Evolutionary conservation across 2,888 invertebrate species (phyloP), one percentile per base, ranked within the genome.

Genomic region (Epiperipatus broadwayi): DNA sequence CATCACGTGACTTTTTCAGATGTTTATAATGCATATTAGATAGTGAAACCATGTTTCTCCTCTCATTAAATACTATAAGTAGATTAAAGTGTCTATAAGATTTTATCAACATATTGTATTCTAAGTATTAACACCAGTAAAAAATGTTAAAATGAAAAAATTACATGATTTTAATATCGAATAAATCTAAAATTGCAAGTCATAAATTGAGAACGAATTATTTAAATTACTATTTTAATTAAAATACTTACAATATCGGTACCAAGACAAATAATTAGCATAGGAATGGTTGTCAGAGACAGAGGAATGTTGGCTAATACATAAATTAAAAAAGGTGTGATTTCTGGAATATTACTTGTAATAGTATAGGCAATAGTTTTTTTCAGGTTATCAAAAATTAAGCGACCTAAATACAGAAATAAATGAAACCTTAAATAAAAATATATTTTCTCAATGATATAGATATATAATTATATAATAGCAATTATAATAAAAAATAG

Each of bases 321-420:
- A 50, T 61, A 62, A 30, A 59, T 43, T 46, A 64, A 50, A 55
- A 65, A 64, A 10, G 65, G 64, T 4, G 59, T 56, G 46, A 65
- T 60, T 51, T 64, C 64, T 7, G 65, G 64, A 47, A 65, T 62
- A 53, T 65, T 66, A 33, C 61, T 61, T 20, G 64, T 64, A 45
- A 66, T 50, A 5, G 65, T 64, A 55, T 66, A 66, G 27, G 63
- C 62, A 43, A 66, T 64, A 18, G 64, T 62, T 49, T 66, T 66
- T 53, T 65, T 65, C 50, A 66, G 51, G 52, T 66, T 66, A 52
- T 66, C 65, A 52, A 66, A 65, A 45, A 65, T 66, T 39, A 65
- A 50, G 45, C 66, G 58, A 25, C 60, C 62, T 50, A n/a, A n/a
- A n/a, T n/a, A n/a, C n/a, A n/a, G n/a, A n/a, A n/a, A n/a, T n/a